Evolutionary conservation across 2,113 vertebrate genomes (phyloP), one percentile per base, ranked within the genome.

Genomic region (Drymodes brunneopygia): DNA sequence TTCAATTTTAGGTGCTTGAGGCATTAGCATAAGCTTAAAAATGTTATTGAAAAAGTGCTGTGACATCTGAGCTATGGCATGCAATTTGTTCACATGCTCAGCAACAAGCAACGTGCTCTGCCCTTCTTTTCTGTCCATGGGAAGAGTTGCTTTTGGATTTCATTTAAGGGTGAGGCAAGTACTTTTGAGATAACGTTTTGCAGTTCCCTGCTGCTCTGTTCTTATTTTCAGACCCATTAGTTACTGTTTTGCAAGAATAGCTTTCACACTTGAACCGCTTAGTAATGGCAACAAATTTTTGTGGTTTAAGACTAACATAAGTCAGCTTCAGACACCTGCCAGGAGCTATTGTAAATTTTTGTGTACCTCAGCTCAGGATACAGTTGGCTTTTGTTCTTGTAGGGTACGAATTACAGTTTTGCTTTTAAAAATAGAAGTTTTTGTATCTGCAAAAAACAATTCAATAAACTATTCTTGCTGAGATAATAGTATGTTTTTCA

Each of bases 91-190:
- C 75, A 19, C 45, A 31, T 90, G 79, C 38, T 67, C 66, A 78
- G 58, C 54, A 79, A 84, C 58, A 80, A 91, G 42, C 53, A 84
- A 36, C 14, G 5, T 78, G 67, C 60, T 87, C 75, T 86, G 48
- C 60, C 48, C 35, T 70, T 54, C 56, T 83, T 73, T 61, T 62
- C 77, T 84, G 42, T 62, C 53, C 48, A 25, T 45, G 28, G 24
- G 67, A 95, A 95, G 61, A 94, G 61, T n/a, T 73, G 88, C 61
- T 81, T 88, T 92, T 65, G 91, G 87, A 82, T 90, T 92, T 91
- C 79, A 90, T 92, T 86, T 82, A 67, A 45, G 70, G 67, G 60
- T 58, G 84, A 84, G 93, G 54, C 86, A 74, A 91, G 48, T 64
- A 58, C 69, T 87, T 96, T 77, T 72, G 81, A 79, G 92, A 93